Evolutionary conservation across 35 echinoderm and acorn worm species (phyloP).

Genomic region (Heliocidaris tuberculata): DNA sequence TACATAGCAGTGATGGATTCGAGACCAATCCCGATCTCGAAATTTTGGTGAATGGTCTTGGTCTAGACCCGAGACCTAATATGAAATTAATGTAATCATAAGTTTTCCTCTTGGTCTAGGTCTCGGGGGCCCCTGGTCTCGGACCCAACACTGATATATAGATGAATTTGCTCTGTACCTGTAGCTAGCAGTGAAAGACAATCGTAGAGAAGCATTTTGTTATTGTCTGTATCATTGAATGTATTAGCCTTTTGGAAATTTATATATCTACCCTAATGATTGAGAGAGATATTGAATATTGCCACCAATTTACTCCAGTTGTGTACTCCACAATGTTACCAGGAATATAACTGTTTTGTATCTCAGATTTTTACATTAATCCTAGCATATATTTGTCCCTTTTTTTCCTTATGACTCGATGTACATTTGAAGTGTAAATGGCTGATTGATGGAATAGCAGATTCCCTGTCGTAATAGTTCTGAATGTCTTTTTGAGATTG

Average conservation of each 20-base stretch:
- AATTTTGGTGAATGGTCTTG: no score
- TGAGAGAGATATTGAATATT: neutral
- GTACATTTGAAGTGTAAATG: constrained; percentile 1
- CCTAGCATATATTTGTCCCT: no score
- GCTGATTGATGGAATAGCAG: neutral
- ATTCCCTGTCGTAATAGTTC: neutral
- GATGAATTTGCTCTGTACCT: neutral
- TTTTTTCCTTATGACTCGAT: neutral
- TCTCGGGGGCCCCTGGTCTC: no score
- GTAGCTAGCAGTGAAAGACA: neutral
- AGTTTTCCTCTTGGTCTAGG: no score
- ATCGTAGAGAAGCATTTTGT: neutral
- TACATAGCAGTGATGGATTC: no score
- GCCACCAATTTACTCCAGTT: neutral
- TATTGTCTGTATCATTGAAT: neutral
- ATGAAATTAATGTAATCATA: no score
- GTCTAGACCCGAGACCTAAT: no score
- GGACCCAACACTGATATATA: neutral
- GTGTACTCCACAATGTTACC: neutral
- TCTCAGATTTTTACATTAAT: neutral
- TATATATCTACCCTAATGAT: neutral
- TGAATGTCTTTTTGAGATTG: neutral
- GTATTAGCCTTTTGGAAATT: neutral
- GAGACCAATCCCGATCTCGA: no score
- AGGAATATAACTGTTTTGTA: neutral